phyloP scores from a whole-genome alignment of 2,113 vertebrate genomes.

The Aviceda subcristata region DNA sequence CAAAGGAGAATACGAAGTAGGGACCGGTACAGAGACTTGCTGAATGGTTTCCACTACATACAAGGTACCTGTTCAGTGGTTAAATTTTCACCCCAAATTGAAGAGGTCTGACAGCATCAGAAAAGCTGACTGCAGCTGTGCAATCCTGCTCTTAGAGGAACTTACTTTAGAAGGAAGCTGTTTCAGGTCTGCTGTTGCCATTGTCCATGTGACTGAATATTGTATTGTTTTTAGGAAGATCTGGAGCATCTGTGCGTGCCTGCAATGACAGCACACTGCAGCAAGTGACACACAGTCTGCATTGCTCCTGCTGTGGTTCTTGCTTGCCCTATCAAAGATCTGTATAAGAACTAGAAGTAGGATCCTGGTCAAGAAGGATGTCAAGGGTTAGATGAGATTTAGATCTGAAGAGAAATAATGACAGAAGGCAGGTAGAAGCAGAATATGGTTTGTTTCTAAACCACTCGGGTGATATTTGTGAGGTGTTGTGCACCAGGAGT shows the following conservation, averaged over 20 bases:
- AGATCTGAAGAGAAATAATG: not conserved
- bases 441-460: not conserved
- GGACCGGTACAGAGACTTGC: not conserved
- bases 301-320: not conserved
- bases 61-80: not conserved
- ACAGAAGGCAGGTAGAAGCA: not conserved
- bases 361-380: not conserved
- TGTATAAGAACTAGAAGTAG: not conserved
- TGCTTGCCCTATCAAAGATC: not conserved
- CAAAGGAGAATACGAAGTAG: not conserved
- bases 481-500: not conserved
- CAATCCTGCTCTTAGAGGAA: not conserved
- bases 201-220: not conserved
- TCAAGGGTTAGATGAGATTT: not conserved
- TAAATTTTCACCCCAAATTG: not conserved
- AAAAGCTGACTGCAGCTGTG: not conserved
- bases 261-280: not conserved
- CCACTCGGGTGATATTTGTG: not conserved
- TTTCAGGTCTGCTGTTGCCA: not conserved
- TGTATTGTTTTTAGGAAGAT: not conserved
- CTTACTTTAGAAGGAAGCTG: not conserved
- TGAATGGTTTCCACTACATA: not conserved
- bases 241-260: not conserved
- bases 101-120: not conserved
- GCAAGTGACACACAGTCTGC: not conserved